Evolutionary conservation across 2,797 vertebrate genomes (phyloP), one percentile per base, ranked within the genome.

Genomic region (Steatocranus sp.): DNA sequence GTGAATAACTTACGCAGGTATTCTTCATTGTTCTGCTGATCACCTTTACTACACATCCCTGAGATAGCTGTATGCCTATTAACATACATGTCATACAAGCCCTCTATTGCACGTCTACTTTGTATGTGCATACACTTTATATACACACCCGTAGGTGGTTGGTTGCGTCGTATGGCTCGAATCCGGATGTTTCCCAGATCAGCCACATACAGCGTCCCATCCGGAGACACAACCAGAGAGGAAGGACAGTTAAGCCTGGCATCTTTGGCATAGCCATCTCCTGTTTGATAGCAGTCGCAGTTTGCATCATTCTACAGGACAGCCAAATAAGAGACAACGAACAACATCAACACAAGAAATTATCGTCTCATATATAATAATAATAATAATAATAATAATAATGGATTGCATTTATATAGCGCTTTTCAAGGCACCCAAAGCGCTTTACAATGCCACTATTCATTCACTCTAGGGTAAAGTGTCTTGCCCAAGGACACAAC

Each of bases 141-240:
- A 9, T 27, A 36, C 51, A 27, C 81, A 95, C 95, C 95, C 11
- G 93, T 89, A n/a, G 93, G 95, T 5, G 98, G 98, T 54, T 96
- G 97, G 86, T 99, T 99, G 81, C 95, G 96, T 1, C 97, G 97
- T 50, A 99, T 97, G 1, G 99, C 98, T 53, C 99, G 96, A 87
- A 99, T 99, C 38, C 99, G 93, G 56, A 99, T 99, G 86, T 99
- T 99, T 46, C 98, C 98, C 73, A 99, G 95, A 83, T 99, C 99
- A 1, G 99, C 98, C 17, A 99, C 97, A 4, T 98, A 99, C 32
- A 99, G 94, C 0, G 98, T 99, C 20, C 98, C 98, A 17, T 99
- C 99, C 0, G 99, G 98, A 58, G 98, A 99, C 14, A 98, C 97
- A 2, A 98, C 97, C 74, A 99, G 93, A n/a, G 98, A 99, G 3